Evolutionary conservation across 2,888 invertebrate species (phyloP).

Genomic region (Drosophila planitibia): DNA sequence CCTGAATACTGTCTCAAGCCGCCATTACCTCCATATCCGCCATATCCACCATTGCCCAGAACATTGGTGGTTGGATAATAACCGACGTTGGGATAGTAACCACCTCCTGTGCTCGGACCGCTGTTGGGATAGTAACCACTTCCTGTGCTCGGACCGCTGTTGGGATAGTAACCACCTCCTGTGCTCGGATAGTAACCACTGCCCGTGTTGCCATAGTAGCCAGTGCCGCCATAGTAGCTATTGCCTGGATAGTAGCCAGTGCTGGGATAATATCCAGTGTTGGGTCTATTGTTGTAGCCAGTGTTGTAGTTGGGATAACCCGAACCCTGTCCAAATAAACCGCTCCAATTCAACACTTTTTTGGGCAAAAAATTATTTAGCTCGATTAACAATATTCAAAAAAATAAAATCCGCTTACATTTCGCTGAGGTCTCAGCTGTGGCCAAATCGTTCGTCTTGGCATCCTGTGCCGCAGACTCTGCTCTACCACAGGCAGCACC

Average conservation of each 20-base stretch:
- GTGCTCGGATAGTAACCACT: conserved; percentile 46
- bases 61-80: conserved; percentile 83
- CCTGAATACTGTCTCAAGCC: conserved; percentile 87
- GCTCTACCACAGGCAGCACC: conserved; percentile 37
- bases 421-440: conserved; percentile 83
- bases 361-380: conserved; percentile 3
- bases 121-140: conserved; percentile 42
- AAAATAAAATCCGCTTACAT: conserved; percentile 74
- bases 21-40: conserved; percentile 88
- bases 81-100: conserved; percentile 46
- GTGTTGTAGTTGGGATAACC: conserved; percentile 59
- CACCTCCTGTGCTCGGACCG: conserved; percentile 20
- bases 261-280: conserved; percentile 16
- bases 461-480: conserved; percentile 30
- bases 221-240: conserved; percentile 44
- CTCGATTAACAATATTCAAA: not conserved
- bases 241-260: conserved; percentile 41
- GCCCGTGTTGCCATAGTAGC: conserved; percentile 40
- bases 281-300: conserved; percentile 43
- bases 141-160: conserved; percentile 1
- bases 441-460: conserved; percentile 66
- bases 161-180: conserved; percentile 44
- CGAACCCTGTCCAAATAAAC: conserved; percentile 78
- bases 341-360: conserved; percentile 85
- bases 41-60: conserved; percentile 72